These are phyloP conservation scores for Parotia lawesii DNA, from an alignment of 2,113 vertebrate genomes.

Conservation along the genomic window DNA sequence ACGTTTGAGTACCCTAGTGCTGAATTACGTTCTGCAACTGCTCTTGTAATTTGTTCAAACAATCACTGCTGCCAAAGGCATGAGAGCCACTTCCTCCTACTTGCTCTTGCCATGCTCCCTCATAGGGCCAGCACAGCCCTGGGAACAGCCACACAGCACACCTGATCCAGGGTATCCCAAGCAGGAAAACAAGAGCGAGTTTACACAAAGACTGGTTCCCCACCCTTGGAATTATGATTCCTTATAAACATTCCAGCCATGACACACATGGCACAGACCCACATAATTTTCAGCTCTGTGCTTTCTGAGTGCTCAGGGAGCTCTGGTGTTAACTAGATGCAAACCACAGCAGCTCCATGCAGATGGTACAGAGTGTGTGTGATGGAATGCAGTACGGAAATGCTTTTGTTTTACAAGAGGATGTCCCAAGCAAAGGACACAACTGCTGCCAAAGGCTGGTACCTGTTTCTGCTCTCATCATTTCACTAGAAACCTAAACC, in stretches of 20 bases:
- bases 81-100: background rate
- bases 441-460: background rate
- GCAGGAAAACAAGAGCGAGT: background rate
- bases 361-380: background rate
- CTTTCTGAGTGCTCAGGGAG: background rate
- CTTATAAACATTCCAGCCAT: background rate
- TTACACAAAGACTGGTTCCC: background rate
- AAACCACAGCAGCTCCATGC: background rate
- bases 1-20: accelerated
- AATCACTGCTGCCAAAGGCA: background rate
- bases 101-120: background rate
- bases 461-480: background rate
- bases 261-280: background rate
- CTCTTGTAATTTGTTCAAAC: background rate
- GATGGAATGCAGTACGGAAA: background rate
- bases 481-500: background rate
- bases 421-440: background rate
- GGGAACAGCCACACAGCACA: accelerated
- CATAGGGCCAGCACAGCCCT: background rate
- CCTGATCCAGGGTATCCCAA: background rate
- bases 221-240: background rate
- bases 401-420: background rate
- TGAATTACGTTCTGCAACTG: background rate
- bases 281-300: background rate
- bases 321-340: background rate